Evolutionary conservation across 2,888 invertebrate genomes (phyloP).

Genomic region (Orthosia incerta): DNA sequence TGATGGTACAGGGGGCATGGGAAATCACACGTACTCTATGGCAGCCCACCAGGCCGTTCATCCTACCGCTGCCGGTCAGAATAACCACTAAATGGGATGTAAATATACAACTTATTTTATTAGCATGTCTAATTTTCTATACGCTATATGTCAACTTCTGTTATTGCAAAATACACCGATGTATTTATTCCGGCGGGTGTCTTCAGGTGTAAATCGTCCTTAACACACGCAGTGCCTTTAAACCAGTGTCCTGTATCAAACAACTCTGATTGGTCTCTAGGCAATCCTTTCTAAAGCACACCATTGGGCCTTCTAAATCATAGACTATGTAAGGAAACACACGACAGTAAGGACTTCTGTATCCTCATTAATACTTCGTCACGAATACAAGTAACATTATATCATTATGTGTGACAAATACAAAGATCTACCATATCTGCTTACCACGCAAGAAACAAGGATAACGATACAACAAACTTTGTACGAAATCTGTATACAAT

Average conservation of each 20-base stretch:
- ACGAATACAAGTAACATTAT: slow-evolving; percentile 37
- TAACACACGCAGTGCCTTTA: neutral
- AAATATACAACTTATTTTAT: neutral
- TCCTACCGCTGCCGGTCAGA: neutral
- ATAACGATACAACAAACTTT: slow-evolving; percentile 51
- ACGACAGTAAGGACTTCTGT: neutral
- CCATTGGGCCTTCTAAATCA: neutral
- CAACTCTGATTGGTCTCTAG: neutral
- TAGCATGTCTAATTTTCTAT: neutral
- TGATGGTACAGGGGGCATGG: neutral
- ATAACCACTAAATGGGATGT: neutral
- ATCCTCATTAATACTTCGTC: slow-evolving; percentile 35
- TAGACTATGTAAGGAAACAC: slow-evolving; percentile 1
- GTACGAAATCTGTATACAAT: slow-evolving; percentile 62
- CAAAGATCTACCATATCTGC: slow-evolving; percentile 54
- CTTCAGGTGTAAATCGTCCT: neutral
- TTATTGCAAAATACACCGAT: neutral
- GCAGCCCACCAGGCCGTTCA: neutral
- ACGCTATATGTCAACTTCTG: neutral
- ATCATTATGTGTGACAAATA: slow-evolving; percentile 30
- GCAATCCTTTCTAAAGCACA: neutral
- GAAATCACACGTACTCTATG: neutral
- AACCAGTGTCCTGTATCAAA: neutral
- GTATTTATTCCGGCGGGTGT: neutral
- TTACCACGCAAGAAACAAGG: slow-evolving; percentile 46